Evolutionary conservation across 2,113 vertebrate species (phyloP).

Genomic region (Cyprinodon tularosa): DNA sequence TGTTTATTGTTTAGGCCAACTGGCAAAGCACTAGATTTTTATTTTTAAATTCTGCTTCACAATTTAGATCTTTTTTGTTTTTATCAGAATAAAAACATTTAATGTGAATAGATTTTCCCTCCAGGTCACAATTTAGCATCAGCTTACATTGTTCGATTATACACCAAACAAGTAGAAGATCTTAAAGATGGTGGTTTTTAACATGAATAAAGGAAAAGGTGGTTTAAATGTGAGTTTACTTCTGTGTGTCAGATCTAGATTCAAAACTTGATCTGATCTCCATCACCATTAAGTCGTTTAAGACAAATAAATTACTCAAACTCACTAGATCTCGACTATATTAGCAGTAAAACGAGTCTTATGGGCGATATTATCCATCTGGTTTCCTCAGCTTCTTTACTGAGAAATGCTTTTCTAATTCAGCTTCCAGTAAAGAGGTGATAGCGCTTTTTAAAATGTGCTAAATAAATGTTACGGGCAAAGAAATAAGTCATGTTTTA

Average conservation of each 20-base stretch:
- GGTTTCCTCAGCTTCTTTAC: conserved; percentile 65
- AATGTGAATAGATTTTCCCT: neutral
- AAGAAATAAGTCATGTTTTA: conserved; percentile 66
- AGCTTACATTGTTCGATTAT: neutral
- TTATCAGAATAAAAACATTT: neutral
- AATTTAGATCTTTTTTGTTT: too few species aligned
- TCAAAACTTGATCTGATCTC: too few species aligned
- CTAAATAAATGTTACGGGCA: conserved; percentile 56
- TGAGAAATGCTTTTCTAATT: conserved; percentile 75
- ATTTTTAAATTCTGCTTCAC: neutral
- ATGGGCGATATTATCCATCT: neutral
- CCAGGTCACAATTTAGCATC: neutral
- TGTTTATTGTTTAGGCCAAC: neutral
- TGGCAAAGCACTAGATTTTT: neutral
- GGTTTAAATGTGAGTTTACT: too few species aligned
- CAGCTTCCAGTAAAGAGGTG: conserved; percentile 64
- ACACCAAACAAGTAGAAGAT: neutral
- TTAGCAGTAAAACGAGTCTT: too few species aligned
- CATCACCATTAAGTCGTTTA: too few species aligned
- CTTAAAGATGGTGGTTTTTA: too few species aligned
- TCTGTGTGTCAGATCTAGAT: too few species aligned
- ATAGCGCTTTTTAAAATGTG: conserved; percentile 59
- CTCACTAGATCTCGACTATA: too few species aligned
- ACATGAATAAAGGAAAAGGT: too few species aligned
- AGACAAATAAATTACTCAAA: too few species aligned